Base-by-base conservation (phyloP, 2,113 vertebrate genomes). In the Serilophus lunatus region DNA sequence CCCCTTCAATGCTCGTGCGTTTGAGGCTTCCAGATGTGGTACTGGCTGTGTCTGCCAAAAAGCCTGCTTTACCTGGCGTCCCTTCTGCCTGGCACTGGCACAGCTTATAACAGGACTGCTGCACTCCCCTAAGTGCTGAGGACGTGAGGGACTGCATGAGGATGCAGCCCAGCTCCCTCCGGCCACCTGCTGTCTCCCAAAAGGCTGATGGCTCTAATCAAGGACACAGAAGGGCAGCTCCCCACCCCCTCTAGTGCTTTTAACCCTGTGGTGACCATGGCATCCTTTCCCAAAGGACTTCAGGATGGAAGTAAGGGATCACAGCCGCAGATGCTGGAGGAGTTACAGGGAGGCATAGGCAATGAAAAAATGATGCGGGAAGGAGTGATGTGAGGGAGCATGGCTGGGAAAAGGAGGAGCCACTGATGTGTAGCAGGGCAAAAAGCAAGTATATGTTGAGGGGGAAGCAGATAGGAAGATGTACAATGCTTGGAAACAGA, bases 91-190 rank as follows among this genome's bases (percentile, higher is more conserved):
- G 49, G 50, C 53, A 18, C 54, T 53, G 38, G 19, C 5, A 2
- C 38, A 11, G 44, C 59, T 15, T 36, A 8, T 11, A 57, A 78
- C 57, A 10, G 42, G 42, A 47, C 42, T 45, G 51, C 75, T 29
- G 78, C 44, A 1, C 56, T 59, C 23, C 23, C 16, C n/a, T 9
- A 53, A 12, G 5, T 57, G 36, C 79, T 10, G 84, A 63, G 93
- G 94, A 97, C 86, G 88, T 97, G 97, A 91, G 25, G 6, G 59
- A 3, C 50, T 5, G 49, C 97, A 92, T 35, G 85, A 80, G 50
- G 88, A 90, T 77, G 45, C 60, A 78, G 61, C 60, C 54, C 66
- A 60, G 51, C 53, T 63, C 61, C 84, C 84, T 76, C 44, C 8
- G 24, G 78, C 64, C 61, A 83, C 66, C 88, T 87, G 31, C 61